These are phyloP conservation scores for Sebastes goodei DNA, from an alignment of 2,797 vertebrate species.

Conservation along the genomic window DNA sequence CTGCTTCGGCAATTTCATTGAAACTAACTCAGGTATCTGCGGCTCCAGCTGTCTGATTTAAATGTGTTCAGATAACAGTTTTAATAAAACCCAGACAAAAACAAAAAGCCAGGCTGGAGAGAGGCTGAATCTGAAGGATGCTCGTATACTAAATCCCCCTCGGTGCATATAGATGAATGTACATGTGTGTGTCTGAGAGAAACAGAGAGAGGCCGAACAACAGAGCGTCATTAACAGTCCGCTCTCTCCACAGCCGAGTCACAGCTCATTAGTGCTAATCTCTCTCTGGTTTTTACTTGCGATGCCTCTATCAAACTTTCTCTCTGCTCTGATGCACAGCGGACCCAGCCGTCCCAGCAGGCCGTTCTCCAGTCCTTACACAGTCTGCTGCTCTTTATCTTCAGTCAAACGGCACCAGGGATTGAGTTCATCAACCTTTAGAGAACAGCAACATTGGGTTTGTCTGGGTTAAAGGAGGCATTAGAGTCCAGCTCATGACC, in stretches of 20 bases:
- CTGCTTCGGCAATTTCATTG: conserved; percentile 2
- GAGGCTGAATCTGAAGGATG: conserved; percentile 30
- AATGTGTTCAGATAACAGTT: conserved; percentile 22
- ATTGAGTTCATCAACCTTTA: conserved; percentile 42
- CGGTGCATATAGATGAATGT: conserved; percentile 9
- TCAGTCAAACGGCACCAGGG: conserved; percentile 14
- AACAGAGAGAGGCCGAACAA: conserved; percentile 28
- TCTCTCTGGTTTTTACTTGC: conserved; percentile 38
- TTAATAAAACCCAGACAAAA: conserved; percentile 35
- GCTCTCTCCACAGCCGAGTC: conserved; percentile 47
- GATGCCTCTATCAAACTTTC: conserved; percentile 48
- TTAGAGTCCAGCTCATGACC: conserved; percentile 24
- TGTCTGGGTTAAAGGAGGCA: conserved; percentile 10
- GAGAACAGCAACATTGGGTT: not conserved
- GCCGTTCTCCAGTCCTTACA: conserved; percentile 5
- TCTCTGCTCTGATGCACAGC: conserved; percentile 28
- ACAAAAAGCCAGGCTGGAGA: conserved; percentile 9
- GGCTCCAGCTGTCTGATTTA: conserved; percentile 37
- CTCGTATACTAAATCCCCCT: conserved; percentile 1
- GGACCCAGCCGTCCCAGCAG: conserved; percentile 20
- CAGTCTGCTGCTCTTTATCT: conserved; percentile 34
- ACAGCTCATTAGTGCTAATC: conserved; percentile 72
- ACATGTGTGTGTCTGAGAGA: not conserved
- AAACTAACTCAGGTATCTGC: conserved; percentile 41
- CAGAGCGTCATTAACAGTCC: conserved; percentile 49